These are phyloP conservation scores for Penaeus indicus DNA, from an alignment of 1,140 invertebrate genomes.

Conservation along the genomic window DNA sequence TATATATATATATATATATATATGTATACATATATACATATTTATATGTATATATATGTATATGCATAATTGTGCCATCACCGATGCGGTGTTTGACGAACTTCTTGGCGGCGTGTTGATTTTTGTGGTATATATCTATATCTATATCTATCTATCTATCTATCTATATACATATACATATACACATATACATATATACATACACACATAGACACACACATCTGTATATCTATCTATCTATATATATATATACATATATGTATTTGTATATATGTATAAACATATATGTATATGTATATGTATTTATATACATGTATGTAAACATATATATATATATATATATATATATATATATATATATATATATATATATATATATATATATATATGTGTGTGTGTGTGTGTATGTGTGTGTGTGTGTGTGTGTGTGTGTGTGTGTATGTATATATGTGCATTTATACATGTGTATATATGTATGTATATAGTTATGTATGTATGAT, in stretches of 20 bases:
- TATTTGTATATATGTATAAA: constrained; percentile 12
- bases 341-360: constrained; percentile 18
- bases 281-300: constrained; percentile 13
- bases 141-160: neutral
- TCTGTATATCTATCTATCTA: neutral
- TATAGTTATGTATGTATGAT: too few species aligned
- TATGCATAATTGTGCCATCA: neutral
- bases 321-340: constrained; percentile 27
- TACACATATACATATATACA: constrained; percentile 17
- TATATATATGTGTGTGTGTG: constrained; percentile 1
- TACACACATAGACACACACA: constrained; percentile 24
- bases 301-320: constrained; percentile 27
- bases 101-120: too few species aligned
- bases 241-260: constrained; percentile 21
- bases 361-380: constrained; percentile 15
- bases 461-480: neutral
- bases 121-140: neutral
- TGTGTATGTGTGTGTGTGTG: neutral
- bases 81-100: too few species aligned
- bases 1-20: neutral
- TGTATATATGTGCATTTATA: neutral
- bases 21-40: neutral
- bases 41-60: neutral
- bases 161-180: constrained; percentile 24
- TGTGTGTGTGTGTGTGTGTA: neutral